phyloP scores from a whole-genome alignment of 2,797 vertebrate genomes.

The Xenops minutus region DNA sequence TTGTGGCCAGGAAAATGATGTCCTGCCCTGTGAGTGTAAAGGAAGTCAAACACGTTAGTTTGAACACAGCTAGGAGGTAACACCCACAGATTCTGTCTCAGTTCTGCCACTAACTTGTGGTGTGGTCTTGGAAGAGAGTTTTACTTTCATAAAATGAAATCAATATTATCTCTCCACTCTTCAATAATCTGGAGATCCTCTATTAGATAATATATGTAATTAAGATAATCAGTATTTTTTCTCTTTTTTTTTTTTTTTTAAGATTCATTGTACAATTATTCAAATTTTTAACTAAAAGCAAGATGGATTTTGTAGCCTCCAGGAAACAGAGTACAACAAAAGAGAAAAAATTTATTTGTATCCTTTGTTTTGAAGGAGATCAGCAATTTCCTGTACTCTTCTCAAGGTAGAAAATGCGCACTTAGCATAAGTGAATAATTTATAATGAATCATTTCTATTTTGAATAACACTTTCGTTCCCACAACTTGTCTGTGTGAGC shows the following conservation, averaged over 20 bases:
- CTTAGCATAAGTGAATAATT: not conserved
- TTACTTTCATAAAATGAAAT: not conserved
- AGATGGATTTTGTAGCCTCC: not conserved
- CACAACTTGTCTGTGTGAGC: not conserved
- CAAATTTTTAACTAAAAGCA: not conserved
- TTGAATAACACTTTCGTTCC: not conserved
- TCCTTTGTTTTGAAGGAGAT: not conserved
- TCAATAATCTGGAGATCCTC: not conserved
- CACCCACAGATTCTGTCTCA: not conserved
- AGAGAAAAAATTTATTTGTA: not conserved
- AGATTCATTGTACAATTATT: not conserved
- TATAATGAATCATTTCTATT: not conserved
- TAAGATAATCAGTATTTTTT: not conserved
- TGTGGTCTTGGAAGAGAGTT: conserved; percentile 16
- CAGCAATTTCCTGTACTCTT: not conserved
- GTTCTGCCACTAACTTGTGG: conserved; percentile 2
- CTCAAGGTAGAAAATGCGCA: not conserved
- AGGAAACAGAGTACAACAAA: not conserved
- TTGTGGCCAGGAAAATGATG: not conserved
- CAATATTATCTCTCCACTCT: not conserved
- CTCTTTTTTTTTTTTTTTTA: not conserved
- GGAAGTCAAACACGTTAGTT: conserved; percentile 7
- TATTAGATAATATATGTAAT: not conserved
- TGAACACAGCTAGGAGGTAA: not conserved
- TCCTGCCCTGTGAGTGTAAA: not conserved